These are phyloP conservation scores for Buphagus erythrorhynchus DNA, from an alignment of 2,797 vertebrate genomes.

Conservation along the genomic window DNA sequence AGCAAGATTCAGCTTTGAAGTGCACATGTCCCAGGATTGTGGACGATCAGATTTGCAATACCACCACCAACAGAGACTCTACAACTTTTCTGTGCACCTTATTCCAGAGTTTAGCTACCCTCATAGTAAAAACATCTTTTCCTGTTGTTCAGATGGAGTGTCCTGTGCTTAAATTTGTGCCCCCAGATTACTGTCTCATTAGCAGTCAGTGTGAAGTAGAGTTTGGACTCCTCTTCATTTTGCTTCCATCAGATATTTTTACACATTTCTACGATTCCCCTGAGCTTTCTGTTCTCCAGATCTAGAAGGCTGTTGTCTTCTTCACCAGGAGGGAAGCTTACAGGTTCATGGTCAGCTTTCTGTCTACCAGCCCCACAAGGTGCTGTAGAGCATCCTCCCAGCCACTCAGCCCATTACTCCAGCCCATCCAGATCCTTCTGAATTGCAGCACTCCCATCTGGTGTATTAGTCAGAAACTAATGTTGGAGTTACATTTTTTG, in stretches of 20 bases:
- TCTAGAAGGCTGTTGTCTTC: background rate
- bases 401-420: background rate
- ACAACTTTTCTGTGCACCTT: background rate
- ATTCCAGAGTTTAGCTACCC: background rate
- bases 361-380: background rate
- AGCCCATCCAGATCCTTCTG: background rate
- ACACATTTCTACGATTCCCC: background rate
- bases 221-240: background rate
- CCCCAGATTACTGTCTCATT: background rate
- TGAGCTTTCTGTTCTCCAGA: background rate
- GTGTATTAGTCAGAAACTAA: background rate
- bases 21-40: accelerated
- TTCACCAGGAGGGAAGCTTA: background rate
- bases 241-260: background rate
- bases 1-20: background rate
- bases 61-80: accelerated
- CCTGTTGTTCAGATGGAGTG: background rate
- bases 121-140: accelerated
- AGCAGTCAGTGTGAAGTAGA: background rate
- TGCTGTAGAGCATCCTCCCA: background rate
- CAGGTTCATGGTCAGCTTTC: background rate
- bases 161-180: background rate
- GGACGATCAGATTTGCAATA: background rate
- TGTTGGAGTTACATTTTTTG: background rate
- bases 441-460: accelerated